These are phyloP conservation scores for Latrodectus elegans DNA, from an alignment of 2,888 invertebrate species.

Conservation along the genomic window DNA sequence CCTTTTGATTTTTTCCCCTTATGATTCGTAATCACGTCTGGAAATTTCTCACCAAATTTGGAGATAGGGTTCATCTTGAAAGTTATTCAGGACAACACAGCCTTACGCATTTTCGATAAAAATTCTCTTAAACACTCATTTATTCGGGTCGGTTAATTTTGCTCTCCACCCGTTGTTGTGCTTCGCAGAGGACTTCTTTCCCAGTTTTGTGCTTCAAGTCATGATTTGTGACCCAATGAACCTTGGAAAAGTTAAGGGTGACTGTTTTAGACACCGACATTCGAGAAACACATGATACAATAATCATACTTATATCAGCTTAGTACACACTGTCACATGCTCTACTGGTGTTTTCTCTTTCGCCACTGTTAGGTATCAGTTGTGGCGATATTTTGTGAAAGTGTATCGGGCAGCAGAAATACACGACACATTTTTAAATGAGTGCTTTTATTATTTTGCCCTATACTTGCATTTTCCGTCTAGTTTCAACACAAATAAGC, in stretches of 20 bases:
- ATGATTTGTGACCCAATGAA: not conserved
- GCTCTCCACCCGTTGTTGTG: not conserved
- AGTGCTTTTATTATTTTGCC: not conserved
- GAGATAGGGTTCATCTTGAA: too few relatives aligned
- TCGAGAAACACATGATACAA: not conserved
- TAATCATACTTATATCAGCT: too few relatives aligned
- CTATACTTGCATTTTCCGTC: not conserved
- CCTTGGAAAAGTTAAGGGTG: conserved; percentile 7
- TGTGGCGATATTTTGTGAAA: not conserved
- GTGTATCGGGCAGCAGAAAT: not conserved
- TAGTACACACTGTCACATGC: not conserved
- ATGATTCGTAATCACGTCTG: too few relatives aligned
- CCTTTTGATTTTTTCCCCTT: too few relatives aligned
- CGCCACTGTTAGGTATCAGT: not conserved
- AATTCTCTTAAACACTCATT: too few relatives aligned
- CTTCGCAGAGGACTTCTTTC: not conserved
- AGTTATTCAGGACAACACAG: too few relatives aligned
- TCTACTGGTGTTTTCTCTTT: conserved; percentile 1
- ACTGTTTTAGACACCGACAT: not conserved
- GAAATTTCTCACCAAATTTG: too few relatives aligned
- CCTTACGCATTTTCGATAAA: too few relatives aligned
- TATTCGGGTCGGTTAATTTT: not conserved
- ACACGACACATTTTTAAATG: not conserved
- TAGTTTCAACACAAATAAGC: too few relatives aligned
- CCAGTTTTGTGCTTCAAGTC: not conserved